Evolutionary conservation across 2,113 vertebrate species (phyloP).

Genomic region (Nesogale talazaci): DNA sequence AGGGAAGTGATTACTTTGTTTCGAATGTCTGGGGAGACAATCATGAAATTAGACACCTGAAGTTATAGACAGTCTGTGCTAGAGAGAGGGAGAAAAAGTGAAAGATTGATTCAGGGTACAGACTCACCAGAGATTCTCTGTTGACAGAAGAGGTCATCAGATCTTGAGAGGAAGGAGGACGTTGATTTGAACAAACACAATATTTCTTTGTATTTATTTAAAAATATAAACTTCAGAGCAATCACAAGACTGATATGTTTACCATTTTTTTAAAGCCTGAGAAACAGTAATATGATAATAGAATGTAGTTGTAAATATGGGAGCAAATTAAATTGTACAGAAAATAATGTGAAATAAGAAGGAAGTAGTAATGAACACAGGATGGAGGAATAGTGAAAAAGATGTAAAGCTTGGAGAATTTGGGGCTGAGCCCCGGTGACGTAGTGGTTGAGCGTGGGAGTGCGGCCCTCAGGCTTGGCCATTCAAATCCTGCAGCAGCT

Average conservation of each 20-base stretch:
- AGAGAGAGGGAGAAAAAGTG: not conserved
- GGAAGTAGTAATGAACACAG: not conserved
- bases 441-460: too few species aligned
- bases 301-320: not conserved
- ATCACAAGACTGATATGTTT: not conserved
- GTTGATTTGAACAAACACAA: not conserved
- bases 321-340: not conserved
- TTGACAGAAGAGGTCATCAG: not conserved
- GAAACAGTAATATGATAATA: not conserved
- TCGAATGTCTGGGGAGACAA: not conserved
- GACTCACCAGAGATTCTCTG: too few species aligned
- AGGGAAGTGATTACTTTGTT: not conserved
- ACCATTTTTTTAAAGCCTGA: constrained; percentile 1
- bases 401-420: not conserved
- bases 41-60: not conserved
- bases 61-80: not conserved
- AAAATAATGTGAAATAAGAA: not conserved
- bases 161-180: not conserved
- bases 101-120: not conserved
- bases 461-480: too few species aligned
- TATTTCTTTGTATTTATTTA: not conserved
- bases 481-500: too few species aligned
- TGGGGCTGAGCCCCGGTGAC: too few species aligned
- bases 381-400: not conserved
- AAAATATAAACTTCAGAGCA: constrained; percentile 17